A percentile compares a stretch with the other conserved stretches of the same genome.
Evolutionary conservation across 2,113 vertebrate species (phyloP).

Genomic region (Chunga burmeisteri): DNA sequence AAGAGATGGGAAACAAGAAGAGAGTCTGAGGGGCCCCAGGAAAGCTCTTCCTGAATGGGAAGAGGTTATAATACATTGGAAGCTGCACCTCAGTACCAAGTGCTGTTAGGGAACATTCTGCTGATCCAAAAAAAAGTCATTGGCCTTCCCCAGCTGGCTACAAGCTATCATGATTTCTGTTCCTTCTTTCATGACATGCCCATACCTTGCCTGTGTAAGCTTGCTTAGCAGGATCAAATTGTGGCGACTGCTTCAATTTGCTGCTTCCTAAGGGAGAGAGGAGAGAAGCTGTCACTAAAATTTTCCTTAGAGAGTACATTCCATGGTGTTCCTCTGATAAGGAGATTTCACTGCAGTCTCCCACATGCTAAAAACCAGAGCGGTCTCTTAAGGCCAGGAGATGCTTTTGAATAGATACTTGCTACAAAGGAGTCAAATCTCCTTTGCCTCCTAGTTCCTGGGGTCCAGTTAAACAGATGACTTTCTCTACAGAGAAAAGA

Average conservation of each 20-base stretch:
- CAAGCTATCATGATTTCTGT: fast-evolving
- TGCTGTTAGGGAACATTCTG: neutral
- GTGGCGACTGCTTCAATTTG: constrained; percentile 78
- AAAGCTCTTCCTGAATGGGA: neutral
- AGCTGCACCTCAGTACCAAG: neutral
- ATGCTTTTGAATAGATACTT: neutral
- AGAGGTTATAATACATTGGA: neutral
- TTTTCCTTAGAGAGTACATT: neutral
- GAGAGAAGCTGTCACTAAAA: neutral
- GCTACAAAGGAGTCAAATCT: neutral
- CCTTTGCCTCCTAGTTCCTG: neutral
- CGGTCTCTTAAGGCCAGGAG: neutral
- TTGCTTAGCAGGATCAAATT: constrained; percentile 89
- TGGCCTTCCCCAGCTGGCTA: neutral
- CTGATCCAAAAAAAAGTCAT: neutral
- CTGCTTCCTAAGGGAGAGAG: constrained; percentile 66
- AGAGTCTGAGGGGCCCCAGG: neutral
- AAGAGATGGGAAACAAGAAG: neutral
- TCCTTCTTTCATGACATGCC: neutral
- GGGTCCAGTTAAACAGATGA: neutral
- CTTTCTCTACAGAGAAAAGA: neutral
- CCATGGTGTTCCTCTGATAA: neutral
- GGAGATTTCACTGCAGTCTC: neutral
- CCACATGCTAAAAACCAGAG: neutral
- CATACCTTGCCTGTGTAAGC: constrained; percentile 68